A percentile compares a stretch with the other conserved stretches of the same genome.
Evolutionary conservation across 2,888 invertebrate species (phyloP).

Genomic region (Catocala sponsa): DNA sequence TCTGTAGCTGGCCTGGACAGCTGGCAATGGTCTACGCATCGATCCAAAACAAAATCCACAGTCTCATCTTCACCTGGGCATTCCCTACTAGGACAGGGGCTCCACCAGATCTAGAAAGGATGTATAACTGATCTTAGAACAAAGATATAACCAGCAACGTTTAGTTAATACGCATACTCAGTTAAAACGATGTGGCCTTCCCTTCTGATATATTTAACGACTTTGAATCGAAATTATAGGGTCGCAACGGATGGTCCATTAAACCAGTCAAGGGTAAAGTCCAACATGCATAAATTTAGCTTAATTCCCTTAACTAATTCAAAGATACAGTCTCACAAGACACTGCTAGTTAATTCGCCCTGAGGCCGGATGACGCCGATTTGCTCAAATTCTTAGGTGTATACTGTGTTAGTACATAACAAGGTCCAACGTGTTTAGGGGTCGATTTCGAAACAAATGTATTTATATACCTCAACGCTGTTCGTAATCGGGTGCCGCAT

Average conservation of each 20-base stretch:
- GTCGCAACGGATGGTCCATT: constrained; percentile 40
- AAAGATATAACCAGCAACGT: not conserved
- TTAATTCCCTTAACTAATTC: constrained; percentile 82
- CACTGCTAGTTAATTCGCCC: constrained; percentile 81
- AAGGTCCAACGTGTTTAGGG: constrained; percentile 66
- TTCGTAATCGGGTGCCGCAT: constrained; percentile 92
- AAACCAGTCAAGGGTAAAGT: constrained; percentile 56
- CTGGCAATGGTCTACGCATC: constrained; percentile 92
- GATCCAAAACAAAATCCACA: constrained; percentile 91
- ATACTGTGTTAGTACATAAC: constrained; percentile 69
- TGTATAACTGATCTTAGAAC: not conserved
- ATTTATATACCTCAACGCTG: constrained; percentile 89
- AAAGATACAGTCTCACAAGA: constrained; percentile 72
- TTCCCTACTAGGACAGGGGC: constrained; percentile 93
- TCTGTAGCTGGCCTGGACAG: constrained; percentile 77
- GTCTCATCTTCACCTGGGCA: constrained; percentile 93
- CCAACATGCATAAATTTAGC: constrained; percentile 73
- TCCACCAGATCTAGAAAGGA: constrained; percentile 92
- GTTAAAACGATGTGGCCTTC: not conserved
- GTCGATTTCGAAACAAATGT: constrained; percentile 64
- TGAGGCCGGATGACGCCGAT: constrained; percentile 84
- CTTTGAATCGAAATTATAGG: constrained; percentile 31
- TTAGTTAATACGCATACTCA: not conserved
- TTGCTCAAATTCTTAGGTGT: constrained; percentile 86
- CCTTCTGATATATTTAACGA: constrained; percentile 5